These are phyloP conservation scores for Eristalis pertinax DNA, from an alignment of 2,888 invertebrate genomes.

Conservation along the genomic window DNA sequence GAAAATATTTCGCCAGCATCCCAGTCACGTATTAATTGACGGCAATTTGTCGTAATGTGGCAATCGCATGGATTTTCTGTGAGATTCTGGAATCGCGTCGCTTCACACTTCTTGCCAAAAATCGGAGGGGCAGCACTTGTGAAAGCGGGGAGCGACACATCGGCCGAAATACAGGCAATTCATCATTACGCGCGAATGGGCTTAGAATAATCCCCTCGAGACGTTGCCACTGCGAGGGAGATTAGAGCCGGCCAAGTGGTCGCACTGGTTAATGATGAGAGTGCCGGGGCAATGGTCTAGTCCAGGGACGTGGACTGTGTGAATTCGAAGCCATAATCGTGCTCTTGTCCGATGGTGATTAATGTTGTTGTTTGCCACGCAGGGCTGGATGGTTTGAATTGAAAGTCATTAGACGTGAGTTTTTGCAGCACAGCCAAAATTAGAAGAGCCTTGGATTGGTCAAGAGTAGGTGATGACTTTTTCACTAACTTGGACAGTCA, in stretches of 20 bases:
- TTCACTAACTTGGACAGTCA: not conserved
- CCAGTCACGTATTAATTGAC: conserved; percentile 50
- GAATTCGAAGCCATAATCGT: not conserved
- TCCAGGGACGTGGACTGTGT: not conserved
- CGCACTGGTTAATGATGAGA: not conserved
- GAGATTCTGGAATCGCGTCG: not conserved
- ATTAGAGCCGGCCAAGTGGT: conserved; percentile 1
- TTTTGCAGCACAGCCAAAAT: not conserved
- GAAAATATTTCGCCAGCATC: conserved; percentile 6
- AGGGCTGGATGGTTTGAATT: not conserved
- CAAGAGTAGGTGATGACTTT: not conserved
- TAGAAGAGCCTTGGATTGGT: not conserved
- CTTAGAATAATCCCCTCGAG: conserved; percentile 51
- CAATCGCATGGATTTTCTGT: conserved; percentile 15
- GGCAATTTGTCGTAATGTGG: conserved; percentile 42
- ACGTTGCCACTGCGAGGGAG: not conserved
- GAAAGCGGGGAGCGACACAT: conserved; percentile 37
- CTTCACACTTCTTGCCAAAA: not conserved
- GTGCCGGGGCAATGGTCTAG: not conserved
- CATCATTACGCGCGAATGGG: conserved; percentile 25
- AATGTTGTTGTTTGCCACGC: not conserved
- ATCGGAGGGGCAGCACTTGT: conserved; percentile 29
- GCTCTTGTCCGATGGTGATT: not conserved
- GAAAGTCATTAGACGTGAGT: not conserved
- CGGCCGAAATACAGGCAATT: not conserved